These are phyloP conservation scores for Dysdera silvatica DNA, from an alignment of 1,140 invertebrate species.

Conservation along the genomic window DNA sequence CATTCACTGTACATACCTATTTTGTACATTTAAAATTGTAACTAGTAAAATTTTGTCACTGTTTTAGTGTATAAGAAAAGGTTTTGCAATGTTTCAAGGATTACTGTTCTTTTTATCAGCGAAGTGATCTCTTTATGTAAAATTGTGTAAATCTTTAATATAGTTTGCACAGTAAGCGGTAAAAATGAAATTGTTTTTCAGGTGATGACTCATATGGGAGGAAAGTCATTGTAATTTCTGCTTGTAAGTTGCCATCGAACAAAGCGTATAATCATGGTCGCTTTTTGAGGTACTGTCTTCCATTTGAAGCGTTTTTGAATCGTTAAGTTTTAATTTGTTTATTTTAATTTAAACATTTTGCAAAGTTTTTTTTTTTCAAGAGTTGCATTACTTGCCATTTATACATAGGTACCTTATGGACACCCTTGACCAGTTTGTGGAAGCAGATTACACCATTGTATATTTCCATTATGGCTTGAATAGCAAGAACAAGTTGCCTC, in stretches of 20 bases:
- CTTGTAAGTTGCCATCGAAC: constrained; percentile 82
- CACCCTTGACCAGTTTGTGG: constrained; percentile 94
- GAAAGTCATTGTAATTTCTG: constrained; percentile 90
- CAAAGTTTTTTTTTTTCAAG: not conserved
- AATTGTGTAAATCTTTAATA: not conserved
- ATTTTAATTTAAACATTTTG: not conserved
- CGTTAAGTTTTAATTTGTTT: not conserved
- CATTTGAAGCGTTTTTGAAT: not conserved
- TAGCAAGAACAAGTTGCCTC: constrained; percentile 91
- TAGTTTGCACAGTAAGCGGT: not conserved
- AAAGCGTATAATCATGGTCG: constrained; percentile 72
- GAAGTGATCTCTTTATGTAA: constrained; percentile 2
- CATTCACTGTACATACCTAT: not conserved
- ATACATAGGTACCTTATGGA: constrained; percentile 78
- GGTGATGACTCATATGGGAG: constrained; percentile 78
- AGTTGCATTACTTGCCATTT: constrained; percentile 3
- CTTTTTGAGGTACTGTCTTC: constrained; percentile 60
- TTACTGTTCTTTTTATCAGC: not conserved
- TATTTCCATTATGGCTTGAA: constrained; percentile 97
- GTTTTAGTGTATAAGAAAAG: not conserved
- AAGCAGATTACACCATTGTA: constrained; percentile 97
- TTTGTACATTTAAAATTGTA: not conserved
- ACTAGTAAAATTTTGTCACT: no score
- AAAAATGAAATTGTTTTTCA: constrained; percentile 25
- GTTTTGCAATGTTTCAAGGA: not conserved